Conservation (phyloP, 1,140 invertebrate species). For the Muscidifurax raptorellus region DNA sequence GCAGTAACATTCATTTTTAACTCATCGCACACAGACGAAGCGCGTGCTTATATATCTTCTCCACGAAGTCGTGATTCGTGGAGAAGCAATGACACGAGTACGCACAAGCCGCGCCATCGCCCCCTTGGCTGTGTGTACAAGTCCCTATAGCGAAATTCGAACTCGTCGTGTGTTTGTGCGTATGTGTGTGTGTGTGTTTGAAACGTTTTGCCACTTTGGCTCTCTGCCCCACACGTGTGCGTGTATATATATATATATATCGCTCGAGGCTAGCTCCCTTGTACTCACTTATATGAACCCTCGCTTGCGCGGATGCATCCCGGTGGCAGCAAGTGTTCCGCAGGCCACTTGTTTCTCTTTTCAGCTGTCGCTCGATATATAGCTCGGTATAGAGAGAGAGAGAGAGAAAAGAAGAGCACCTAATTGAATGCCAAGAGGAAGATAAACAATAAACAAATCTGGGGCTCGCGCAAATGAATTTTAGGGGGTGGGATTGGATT, state of each 20-base stretch:
- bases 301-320: background rate
- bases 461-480: background rate
- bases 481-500: background rate
- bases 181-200: conserved; percentile 41
- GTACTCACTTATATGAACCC: background rate
- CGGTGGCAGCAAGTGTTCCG: conserved; percentile 16
- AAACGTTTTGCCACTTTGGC: conserved; percentile 20
- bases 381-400: background rate
- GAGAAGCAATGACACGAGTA: conserved; percentile 19
- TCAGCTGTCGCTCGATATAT: conserved; percentile 27
- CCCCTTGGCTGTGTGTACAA: background rate
- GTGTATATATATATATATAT: background rate
- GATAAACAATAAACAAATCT: conserved; percentile 20
- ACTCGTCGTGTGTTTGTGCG: too few species aligned
- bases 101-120: background rate
- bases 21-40: too few species aligned
- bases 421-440: conserved; percentile 9
- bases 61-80: conserved; percentile 56
- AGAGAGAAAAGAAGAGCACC: background rate
- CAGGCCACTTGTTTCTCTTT: conserved; percentile 14
- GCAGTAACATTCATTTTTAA: too few species aligned
- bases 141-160: conserved; percentile 53
- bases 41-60: too few species aligned
- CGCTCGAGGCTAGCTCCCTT: background rate
- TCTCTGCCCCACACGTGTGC: background rate